Base-by-base conservation (phyloP, 2,888 invertebrate species). In the Steinernema hermaphroditum region DNA sequence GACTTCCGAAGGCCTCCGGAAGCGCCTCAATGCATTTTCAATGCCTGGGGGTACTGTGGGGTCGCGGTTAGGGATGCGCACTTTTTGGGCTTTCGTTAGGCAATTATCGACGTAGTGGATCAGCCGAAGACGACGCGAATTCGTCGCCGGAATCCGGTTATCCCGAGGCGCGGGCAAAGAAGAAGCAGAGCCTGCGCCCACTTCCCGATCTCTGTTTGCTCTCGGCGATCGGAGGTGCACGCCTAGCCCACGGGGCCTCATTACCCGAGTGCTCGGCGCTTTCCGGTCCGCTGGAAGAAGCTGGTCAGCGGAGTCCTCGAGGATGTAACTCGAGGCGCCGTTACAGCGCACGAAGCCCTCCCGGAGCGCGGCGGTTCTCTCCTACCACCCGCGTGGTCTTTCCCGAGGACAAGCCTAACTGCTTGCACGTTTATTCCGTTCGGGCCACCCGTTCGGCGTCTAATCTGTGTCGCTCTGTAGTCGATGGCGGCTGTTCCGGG, bases 201-300 rank as follows among this genome's bases (percentile, higher is more conserved):
- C 62, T 62, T 62, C 62, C 62, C 62, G 62, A 29, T 62, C 27
- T 62, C 62, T 62, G 62, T 62, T 62, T 62, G 62, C 62, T 62
- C 27, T 62, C 29, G 22, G 46, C 46, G 46, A 16, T 16, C 46
- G 46, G 22, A 41, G 43, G 54, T 22, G 54, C 54, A 16, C 62
- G 62, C 16, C 32, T 32, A 14, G 1, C 6, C 16, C 16, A 29
- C 37, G 32, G 29, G 62, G 32, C 22, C 62, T 32, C 32, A 32
- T 32, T 62, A 32, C 32, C 62, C 34, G 32, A 27, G 14, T 16
- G 54, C 16, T 62, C 34, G 12, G 32, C 62, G 62, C 32, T 62
- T 62, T 62, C 62, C 62, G 62, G 62, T 62, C 62, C 62, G 12
- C 46, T 19, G 12, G 54, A 27, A 22, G 62, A n/a, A 62, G 27